Conservation (phyloP, 2,888 invertebrate species). For the Pteria penguin region DNA sequence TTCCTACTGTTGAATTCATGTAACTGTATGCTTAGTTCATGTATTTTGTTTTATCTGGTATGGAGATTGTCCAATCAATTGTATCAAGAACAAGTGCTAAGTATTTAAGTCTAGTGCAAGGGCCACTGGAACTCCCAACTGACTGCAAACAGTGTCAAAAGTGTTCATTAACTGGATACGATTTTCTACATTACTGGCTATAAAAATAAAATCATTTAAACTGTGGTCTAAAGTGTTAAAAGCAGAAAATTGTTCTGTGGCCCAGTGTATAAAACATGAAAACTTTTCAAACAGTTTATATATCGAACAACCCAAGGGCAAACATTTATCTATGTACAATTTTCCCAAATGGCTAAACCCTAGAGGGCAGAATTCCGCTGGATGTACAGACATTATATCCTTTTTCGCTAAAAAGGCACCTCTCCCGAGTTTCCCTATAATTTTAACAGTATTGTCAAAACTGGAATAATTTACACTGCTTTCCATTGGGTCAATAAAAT, state of each 20-base stretch:
- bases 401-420: background rate
- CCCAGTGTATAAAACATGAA: background rate
- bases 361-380: too few relatives aligned
- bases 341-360: too few relatives aligned
- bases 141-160: too few relatives aligned
- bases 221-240: background rate
- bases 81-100: slow-evolving; percentile 21
- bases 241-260: background rate
- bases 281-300: background rate
- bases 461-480: too few relatives aligned
- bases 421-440: background rate
- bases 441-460: background rate
- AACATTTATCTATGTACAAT: slow-evolving; percentile 3
- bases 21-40: too few relatives aligned
- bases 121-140: background rate
- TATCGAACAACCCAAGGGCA: background rate
- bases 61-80: background rate
- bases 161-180: too few relatives aligned
- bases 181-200: too few relatives aligned
- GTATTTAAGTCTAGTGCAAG: background rate
- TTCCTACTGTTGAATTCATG: too few relatives aligned
- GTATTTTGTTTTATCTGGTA: too few relatives aligned
- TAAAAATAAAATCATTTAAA: too few relatives aligned
- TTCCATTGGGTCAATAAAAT: too few relatives aligned
- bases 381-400: slow-evolving; percentile 15